These are phyloP conservation scores for Chironomus tepperi DNA, from an alignment of 1,140 invertebrate species.

Conservation along the genomic window DNA sequence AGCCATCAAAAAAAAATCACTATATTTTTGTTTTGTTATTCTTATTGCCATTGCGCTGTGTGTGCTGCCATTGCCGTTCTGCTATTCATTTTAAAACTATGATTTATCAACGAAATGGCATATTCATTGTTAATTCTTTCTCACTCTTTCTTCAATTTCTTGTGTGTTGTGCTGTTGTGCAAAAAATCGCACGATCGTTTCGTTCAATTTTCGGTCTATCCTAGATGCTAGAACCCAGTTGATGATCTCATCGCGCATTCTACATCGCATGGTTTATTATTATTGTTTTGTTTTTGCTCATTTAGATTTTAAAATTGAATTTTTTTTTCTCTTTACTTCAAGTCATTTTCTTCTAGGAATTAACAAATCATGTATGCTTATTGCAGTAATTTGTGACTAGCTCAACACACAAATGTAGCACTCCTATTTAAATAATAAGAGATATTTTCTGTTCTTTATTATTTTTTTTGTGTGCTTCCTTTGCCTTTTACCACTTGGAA, in stretches of 20 bases:
- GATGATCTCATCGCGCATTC: slow-evolving; percentile 11
- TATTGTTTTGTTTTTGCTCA: slow-evolving; percentile 2
- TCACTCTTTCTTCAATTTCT: not conserved
- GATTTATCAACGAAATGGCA: slow-evolving; percentile 12
- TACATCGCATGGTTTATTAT: not conserved
- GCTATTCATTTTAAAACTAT: not conserved
- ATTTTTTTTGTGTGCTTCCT: too few species aligned
- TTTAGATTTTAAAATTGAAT: not conserved
- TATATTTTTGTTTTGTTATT: too few species aligned
- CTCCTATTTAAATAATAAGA: too few species aligned
- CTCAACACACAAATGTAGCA: too few species aligned
- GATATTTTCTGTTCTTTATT: too few species aligned
- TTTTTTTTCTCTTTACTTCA: not conserved
- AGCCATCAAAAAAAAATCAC: not conserved
- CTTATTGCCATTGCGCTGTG: too few species aligned
- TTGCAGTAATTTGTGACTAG: not conserved
- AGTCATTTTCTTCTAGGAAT: not conserved
- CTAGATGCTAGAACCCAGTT: not conserved
- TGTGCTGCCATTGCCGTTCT: not conserved
- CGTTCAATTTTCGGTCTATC: not conserved
- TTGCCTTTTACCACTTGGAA: too few species aligned
- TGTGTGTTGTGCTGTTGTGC: not conserved
- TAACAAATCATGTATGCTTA: not conserved
- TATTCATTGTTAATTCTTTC: slow-evolving; percentile 3
- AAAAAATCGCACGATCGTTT: not conserved